Base-by-base conservation (phyloP, 30 jellyfish, hydroid and myxozoan species). In the Cassiopea xamachana region DNA sequence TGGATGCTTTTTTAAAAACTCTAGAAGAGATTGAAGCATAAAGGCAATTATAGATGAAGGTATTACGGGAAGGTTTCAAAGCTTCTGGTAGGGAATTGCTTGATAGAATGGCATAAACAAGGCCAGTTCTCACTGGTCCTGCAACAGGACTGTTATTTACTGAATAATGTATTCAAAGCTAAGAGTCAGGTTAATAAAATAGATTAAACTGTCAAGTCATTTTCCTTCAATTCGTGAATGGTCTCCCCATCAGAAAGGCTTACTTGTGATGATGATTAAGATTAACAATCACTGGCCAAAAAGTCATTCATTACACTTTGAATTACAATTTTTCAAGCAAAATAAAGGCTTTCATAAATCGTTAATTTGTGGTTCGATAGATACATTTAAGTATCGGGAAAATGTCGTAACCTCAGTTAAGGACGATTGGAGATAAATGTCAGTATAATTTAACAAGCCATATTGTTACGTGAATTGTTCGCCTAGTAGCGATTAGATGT, bases 361-460 rank as follows among this genome's bases (percentile, higher is more conserved):
- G 80, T 19, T 71, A 43, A 71, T 71, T 71, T 71, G 80, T 39
- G 80, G 80, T 17, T 43, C 47, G 50, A 71, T 6, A 43, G 39
- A 27, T 1, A 43, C 6, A 71, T 12, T 1, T 4, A 71, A 71
- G 50, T 18, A 71, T 10, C 4, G 80, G 15, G 80, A 71, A 12
- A 71, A 1, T 71, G 80, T 71, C 80, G 80, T 43, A 43, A 71
- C 80, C 80, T 71, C 80, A 71, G 14, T 71, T 71, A 71, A 1
- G 51, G 43, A 64, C 8, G 74, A 27, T 4, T 64, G 15, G 43
- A 9, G 74, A 64, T 64, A 64, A 2, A 9, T 14, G 43, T 64
- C 43, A 64, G 15, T 4, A 55, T 55, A 55, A 55, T 55, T 55
- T 3, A 10, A 3, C 7, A 55, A 6, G 64, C 7, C 12, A 55